Conservation (phyloP, 1,140 invertebrate species). For the Bemisia tabaci region DNA sequence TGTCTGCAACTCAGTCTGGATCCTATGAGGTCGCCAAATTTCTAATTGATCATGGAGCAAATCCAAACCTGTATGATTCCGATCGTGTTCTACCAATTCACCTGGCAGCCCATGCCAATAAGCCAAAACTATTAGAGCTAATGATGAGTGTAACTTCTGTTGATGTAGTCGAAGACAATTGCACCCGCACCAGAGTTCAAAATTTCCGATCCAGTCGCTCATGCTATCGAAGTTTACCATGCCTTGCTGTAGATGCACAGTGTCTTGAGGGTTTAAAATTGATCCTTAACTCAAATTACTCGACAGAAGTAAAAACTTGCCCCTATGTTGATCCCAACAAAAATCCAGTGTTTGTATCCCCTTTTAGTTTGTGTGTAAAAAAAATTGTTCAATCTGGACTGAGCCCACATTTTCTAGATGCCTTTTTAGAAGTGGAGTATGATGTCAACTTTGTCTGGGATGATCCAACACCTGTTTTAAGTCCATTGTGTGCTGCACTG, state of each 20-base stretch:
- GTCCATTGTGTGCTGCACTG: neutral
- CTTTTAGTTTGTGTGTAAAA: neutral
- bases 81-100: neutral
- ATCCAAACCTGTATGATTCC: neutral
- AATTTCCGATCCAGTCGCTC: neutral
- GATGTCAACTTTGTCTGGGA: neutral
- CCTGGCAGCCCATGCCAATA: neutral
- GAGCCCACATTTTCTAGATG: neutral
- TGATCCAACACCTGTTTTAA: neutral
- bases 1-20: neutral
- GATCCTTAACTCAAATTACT: neutral
- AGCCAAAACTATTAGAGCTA: neutral
- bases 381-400: neutral
- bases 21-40: neutral
- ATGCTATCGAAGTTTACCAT: neutral
- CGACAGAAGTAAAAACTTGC: neutral
- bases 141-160: neutral
- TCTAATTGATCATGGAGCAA: neutral
- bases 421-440: neutral
- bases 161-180: neutral
- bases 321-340: neutral
- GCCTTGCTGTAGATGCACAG: neutral
- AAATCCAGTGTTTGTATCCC: neutral
- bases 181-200: neutral
- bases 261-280: neutral